Conservation (phyloP, 2,797 vertebrate genomes). For the Oreortyx pictus region DNA sequence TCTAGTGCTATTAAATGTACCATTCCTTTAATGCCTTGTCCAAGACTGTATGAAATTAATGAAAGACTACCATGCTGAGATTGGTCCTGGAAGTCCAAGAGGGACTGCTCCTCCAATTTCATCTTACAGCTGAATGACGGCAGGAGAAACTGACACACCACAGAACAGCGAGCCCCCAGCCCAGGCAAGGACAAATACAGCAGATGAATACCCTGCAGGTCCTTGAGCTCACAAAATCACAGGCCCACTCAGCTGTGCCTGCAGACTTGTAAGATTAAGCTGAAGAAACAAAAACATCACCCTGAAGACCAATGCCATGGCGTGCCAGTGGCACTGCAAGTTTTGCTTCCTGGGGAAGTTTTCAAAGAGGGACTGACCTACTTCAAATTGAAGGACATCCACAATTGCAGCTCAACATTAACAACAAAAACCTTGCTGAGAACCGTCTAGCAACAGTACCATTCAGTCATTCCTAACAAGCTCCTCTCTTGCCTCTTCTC, state of each 20-base stretch:
- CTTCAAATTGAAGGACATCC: not conserved
- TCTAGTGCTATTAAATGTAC: not conserved
- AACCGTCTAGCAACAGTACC: not conserved
- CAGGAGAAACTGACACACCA: not conserved
- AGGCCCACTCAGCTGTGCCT: not conserved
- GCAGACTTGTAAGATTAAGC: not conserved
- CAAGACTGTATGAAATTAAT: not conserved
- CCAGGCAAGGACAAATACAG: rapidly evolving
- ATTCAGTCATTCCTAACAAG: not conserved
- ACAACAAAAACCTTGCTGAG: not conserved
- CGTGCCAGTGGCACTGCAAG: rapidly evolving
- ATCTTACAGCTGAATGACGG: rapidly evolving
- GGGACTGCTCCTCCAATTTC: not conserved
- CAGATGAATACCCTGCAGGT: rapidly evolving
- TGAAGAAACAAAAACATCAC: not conserved
- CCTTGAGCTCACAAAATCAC: not conserved
- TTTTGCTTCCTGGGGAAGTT: not conserved
- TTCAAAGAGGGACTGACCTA: not conserved
- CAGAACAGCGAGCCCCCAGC: not conserved
- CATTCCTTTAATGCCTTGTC: not conserved
- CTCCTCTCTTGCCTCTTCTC: rapidly evolving
- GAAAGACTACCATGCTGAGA: not conserved
- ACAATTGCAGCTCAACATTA: not conserved
- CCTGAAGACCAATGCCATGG: rapidly evolving
- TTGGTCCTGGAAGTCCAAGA: not conserved